phyloP scores from a whole-genome alignment of 1,140 invertebrate genomes.

The Tyrophagus putrescentiae region DNA sequence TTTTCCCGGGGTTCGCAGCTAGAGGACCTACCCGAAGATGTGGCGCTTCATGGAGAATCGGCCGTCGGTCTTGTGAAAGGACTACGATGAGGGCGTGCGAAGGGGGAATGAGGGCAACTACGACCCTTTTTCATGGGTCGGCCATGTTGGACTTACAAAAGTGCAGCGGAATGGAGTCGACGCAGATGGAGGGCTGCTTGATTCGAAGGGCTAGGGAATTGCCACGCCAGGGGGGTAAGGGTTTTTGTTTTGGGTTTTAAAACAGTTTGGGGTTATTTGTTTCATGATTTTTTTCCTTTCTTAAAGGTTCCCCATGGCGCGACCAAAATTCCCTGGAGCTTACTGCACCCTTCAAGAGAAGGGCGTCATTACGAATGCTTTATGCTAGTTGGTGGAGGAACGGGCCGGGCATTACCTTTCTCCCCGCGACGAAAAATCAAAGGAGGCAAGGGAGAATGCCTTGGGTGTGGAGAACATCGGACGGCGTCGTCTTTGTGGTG shows the following conservation, averaged over 20 bases:
- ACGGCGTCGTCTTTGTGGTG: constrained; percentile 40
- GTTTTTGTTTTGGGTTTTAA: too few species aligned
- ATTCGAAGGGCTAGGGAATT: constrained; percentile 56
- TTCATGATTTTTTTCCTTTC: background rate
- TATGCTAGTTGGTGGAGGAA: constrained; percentile 41
- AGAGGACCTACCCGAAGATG: constrained; percentile 33
- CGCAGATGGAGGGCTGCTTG: constrained; percentile 38
- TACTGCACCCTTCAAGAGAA: constrained; percentile 38
- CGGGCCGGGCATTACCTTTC: constrained; percentile 37
- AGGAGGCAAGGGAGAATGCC: constrained; percentile 23
- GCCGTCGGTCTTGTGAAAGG: constrained; percentile 28
- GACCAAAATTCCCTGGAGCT: constrained; percentile 33
- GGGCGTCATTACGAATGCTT: constrained; percentile 35
- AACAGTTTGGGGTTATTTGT: constrained; percentile 22
- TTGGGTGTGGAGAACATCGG: constrained; percentile 24
- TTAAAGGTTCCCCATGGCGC: constrained; percentile 22
- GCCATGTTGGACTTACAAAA: constrained; percentile 41
- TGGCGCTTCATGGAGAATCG: constrained; percentile 33
- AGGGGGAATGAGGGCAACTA: constrained; percentile 49
- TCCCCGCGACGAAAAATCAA: constrained; percentile 24
- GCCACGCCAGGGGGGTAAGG: constrained; percentile 47
- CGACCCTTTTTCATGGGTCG: constrained; percentile 40
- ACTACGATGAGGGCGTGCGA: constrained; percentile 65
- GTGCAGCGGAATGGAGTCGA: constrained; percentile 37
- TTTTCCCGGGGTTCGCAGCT: constrained; percentile 52